These are phyloP conservation scores for Gerris lacustris DNA, from an alignment of 2,888 invertebrate genomes.

Conservation along the genomic window DNA sequence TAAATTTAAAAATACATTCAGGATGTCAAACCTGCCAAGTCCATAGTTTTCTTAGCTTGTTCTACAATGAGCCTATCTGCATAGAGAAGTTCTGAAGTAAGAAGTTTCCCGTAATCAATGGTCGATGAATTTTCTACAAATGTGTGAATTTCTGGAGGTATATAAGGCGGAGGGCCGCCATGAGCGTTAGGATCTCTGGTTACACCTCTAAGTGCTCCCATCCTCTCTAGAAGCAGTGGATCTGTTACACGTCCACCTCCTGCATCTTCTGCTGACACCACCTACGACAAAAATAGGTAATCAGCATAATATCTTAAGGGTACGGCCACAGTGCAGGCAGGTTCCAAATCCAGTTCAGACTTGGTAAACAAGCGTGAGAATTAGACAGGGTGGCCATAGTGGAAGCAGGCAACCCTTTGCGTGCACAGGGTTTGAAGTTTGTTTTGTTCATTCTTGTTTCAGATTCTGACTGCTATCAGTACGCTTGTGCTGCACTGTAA, in stretches of 20 bases:
- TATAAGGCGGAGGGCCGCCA: constrained; percentile 40
- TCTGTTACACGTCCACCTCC: constrained; percentile 48
- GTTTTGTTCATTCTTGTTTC: no score
- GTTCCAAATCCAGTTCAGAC: no score
- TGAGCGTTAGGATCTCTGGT: constrained; percentile 49
- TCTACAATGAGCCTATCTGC: constrained; percentile 71
- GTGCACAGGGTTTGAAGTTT: no score
- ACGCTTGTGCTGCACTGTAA: no score
- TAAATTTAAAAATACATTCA: no score
- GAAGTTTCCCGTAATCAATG: constrained; percentile 65
- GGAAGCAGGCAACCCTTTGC: no score
- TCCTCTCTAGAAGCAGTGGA: constrained; percentile 51
- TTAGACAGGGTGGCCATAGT: no score
- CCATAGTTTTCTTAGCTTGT: constrained; percentile 61
- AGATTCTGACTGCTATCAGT: no score
- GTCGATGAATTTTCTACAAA: constrained; percentile 59
- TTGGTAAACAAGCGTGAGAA: no score
- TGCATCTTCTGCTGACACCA: constrained; percentile 35
- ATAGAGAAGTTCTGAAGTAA: constrained; percentile 76
- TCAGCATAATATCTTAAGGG: no score
- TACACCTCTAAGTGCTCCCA: constrained; percentile 49
- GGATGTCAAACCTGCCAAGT: constrained; percentile 42
- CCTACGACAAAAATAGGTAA: neutral
- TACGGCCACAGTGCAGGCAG: no score
- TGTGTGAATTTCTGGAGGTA: constrained; percentile 35